Evolutionary conservation across 1,140 invertebrate species (phyloP).

Genomic region (Scaptomyza graminum): DNA sequence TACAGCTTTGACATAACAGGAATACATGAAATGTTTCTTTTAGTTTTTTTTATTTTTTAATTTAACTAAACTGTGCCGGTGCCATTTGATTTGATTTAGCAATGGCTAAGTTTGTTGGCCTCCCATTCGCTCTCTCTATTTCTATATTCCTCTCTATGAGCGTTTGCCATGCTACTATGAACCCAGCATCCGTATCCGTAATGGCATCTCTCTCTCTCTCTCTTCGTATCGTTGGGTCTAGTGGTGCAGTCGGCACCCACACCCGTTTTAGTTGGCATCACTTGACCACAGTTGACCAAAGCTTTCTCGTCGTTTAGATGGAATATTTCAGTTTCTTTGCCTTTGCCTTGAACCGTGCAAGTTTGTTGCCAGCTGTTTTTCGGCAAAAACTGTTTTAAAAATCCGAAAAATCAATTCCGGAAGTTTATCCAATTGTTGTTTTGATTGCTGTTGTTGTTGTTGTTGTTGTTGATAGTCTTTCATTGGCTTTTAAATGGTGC

Average conservation of each 20-base stretch:
- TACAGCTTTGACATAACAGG: no score
- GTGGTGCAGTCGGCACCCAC: neutral
- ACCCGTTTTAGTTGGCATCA: neutral
- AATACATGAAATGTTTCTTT: no score
- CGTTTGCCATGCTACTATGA: constrained; percentile 43
- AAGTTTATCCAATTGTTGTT: constrained; percentile 57
- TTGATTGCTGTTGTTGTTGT: constrained; percentile 32
- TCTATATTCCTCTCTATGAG: constrained; percentile 44
- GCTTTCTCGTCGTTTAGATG: constrained; percentile 6
- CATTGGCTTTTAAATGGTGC: constrained; percentile 62
- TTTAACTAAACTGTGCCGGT: neutral
- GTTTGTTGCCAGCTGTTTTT: constrained; percentile 39
- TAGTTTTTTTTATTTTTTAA: neutral
- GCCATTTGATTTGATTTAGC: neutral
- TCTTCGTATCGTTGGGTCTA: no score
- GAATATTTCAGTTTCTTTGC: neutral
- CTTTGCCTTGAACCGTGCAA: constrained; percentile 57
- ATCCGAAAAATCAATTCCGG: constrained; percentile 40
- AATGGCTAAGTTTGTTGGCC: constrained; percentile 40
- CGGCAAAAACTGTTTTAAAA: neutral
- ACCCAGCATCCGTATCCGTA: constrained; percentile 13
- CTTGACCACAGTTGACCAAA: constrained; percentile 22
- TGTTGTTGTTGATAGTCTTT: constrained; percentile 38
- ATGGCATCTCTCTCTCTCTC: neutral
- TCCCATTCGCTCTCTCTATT: no score